phyloP scores from a whole-genome alignment of 2,113 vertebrate species.

The Hyperoodon ampullatus region DNA sequence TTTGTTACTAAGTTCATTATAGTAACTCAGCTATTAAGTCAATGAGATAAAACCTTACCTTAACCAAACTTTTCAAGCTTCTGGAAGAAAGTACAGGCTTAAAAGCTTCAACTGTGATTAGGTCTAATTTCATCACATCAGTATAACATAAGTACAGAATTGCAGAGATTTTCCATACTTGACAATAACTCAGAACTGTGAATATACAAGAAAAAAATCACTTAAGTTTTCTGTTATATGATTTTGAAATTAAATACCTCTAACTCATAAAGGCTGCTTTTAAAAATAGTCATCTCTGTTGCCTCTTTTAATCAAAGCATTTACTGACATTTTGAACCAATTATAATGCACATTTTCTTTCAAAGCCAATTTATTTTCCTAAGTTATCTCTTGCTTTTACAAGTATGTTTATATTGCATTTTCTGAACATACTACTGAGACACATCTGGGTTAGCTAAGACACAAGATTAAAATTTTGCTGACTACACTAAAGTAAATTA shows the following conservation, averaged over 20 bases:
- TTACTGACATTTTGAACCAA: neutral
- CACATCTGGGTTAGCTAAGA: neutral
- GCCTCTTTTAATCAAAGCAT: neutral
- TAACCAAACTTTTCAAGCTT: slow-evolving; percentile 85
- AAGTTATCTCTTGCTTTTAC: neutral
- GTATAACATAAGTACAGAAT: slow-evolving; percentile 94
- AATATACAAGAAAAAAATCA: neutral
- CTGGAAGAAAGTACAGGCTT: slow-evolving; percentile 87
- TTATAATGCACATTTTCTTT: neutral
- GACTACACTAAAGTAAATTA: neutral
- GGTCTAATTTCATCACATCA: slow-evolving; percentile 91
- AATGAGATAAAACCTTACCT: slow-evolving; percentile 84
- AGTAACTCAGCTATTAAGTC: neutral
- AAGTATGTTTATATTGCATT: neutral
- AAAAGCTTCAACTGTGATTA: slow-evolving; percentile 91
- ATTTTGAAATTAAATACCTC: neutral
- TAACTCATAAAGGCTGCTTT: neutral
- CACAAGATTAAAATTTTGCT: neutral
- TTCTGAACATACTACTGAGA: neutral
- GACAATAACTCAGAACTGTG: slow-evolving; percentile 94
- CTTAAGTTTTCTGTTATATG: neutral
- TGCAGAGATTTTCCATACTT: slow-evolving; percentile 91
- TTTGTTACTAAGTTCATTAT: neutral
- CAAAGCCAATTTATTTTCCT: slow-evolving; percentile 26
- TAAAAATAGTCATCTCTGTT: neutral